Conservation (phyloP, 2,113 vertebrate species). For the Jaculus jaculus region DNA sequence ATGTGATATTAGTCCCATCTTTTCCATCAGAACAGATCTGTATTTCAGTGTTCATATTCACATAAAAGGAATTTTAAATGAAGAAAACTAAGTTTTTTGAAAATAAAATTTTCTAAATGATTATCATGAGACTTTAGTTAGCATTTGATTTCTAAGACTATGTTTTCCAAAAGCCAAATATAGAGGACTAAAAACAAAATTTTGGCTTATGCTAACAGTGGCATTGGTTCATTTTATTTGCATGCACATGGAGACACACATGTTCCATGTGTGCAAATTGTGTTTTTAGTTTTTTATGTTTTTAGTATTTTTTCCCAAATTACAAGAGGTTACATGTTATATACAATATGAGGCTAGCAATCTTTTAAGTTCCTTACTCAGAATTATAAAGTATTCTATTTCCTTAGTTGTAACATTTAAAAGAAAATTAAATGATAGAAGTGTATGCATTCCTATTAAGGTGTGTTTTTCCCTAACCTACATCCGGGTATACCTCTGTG, state of each 20-base stretch:
- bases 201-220: background rate
- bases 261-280: background rate
- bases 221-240: slow-evolving; percentile 34
- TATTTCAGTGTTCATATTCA: background rate
- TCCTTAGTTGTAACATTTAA: slow-evolving; percentile 33
- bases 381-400: background rate
- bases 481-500: background rate
- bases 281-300: background rate
- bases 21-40: background rate
- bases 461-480: background rate
- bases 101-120: slow-evolving; percentile 2
- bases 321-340: background rate
- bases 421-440: slow-evolving; percentile 19
- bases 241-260: background rate
- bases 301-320: slow-evolving; percentile 30
- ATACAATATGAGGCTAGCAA: background rate
- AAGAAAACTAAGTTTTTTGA: background rate
- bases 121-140: slow-evolving; percentile 1
- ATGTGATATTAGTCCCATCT: background rate
- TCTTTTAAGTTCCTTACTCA: slow-evolving; percentile 15
- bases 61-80: background rate
- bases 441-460: background rate
- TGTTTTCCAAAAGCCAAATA: slow-evolving; percentile 35
- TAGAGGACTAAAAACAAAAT: slow-evolving; percentile 30
- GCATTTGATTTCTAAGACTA: slow-evolving; percentile 47